phyloP scores from a whole-genome alignment of 64 coral and sea anemone genomes.

The Stichodactyla helianthus region DNA sequence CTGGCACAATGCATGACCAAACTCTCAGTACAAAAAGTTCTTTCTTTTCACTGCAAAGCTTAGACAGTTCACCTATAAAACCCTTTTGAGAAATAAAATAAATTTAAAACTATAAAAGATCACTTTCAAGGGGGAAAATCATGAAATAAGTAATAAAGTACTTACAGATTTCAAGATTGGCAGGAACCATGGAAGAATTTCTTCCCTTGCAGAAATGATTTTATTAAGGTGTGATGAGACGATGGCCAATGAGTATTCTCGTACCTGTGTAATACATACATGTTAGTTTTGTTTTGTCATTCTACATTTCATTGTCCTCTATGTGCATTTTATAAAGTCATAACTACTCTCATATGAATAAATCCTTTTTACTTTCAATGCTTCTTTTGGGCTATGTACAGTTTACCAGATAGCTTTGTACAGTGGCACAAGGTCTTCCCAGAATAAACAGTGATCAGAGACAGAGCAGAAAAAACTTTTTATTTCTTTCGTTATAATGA shows the following conservation, averaged over 20 bases:
- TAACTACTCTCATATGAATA: too few species aligned
- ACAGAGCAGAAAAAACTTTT: too few species aligned
- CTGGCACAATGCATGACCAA: conserved; percentile 79
- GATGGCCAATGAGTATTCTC: conserved; percentile 74
- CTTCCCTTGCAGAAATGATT: conserved; percentile 43
- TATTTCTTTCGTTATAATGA: too few species aligned
- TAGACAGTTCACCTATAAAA: conserved; percentile 47
- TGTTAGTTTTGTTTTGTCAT: too few species aligned
- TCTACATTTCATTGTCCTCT: too few species aligned
- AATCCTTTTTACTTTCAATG: too few species aligned
- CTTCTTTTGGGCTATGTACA: too few species aligned
- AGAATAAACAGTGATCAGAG: too few species aligned
- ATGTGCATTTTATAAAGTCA: too few species aligned
- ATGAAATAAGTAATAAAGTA: not conserved
- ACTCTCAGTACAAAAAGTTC: conserved; percentile 77
- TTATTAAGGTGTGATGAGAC: conserved; percentile 54
- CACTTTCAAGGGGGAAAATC: not conserved
- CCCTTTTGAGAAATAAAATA: not conserved
- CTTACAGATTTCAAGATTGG: conserved; percentile 58
- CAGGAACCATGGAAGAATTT: conserved; percentile 38
- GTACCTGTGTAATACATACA: conserved; percentile 37
- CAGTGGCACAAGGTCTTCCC: too few species aligned
- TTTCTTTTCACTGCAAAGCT: conserved; percentile 73
- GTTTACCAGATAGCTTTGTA: too few species aligned
- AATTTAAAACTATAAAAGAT: not conserved